Conservation (phyloP, 2,797 vertebrate species). For the Galago senegalensis region DNA sequence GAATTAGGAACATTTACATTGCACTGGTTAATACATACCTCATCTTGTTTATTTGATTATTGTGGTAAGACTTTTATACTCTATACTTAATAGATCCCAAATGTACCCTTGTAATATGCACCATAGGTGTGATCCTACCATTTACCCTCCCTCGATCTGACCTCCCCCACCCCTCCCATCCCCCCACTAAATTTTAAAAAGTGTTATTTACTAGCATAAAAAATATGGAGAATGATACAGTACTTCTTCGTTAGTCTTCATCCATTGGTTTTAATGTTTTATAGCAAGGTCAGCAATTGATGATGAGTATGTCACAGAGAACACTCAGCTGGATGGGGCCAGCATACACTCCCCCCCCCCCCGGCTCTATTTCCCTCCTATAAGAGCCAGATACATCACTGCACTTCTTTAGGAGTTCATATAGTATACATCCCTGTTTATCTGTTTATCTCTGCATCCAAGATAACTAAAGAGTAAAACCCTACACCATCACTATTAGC, state of each 20-base stretch:
- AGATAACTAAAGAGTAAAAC: background rate
- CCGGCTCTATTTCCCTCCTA: background rate
- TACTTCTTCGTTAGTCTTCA: constrained; percentile 27
- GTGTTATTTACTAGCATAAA: background rate
- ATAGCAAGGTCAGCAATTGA: constrained; percentile 30
- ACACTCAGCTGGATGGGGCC: background rate
- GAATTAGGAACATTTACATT: too few species aligned
- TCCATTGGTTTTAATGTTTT: constrained; percentile 34
- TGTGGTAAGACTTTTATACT: too few species aligned
- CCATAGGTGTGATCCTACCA: too few species aligned
- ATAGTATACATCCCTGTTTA: background rate
- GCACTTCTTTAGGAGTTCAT: background rate
- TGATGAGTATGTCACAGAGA: background rate
- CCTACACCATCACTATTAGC: background rate
- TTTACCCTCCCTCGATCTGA: too few species aligned
- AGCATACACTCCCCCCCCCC: background rate
- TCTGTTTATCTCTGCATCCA: background rate
- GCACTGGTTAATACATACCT: too few species aligned
- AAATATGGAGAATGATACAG: background rate
- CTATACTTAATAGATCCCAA: too few species aligned
- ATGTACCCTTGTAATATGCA: too few species aligned
- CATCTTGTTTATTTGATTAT: too few species aligned
- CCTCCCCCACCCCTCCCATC: too few species aligned
- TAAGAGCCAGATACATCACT: background rate
- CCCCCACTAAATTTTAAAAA: background rate